These are phyloP conservation scores for Alethe castanea DNA, from an alignment of 2,113 vertebrate species.

Conservation along the genomic window DNA sequence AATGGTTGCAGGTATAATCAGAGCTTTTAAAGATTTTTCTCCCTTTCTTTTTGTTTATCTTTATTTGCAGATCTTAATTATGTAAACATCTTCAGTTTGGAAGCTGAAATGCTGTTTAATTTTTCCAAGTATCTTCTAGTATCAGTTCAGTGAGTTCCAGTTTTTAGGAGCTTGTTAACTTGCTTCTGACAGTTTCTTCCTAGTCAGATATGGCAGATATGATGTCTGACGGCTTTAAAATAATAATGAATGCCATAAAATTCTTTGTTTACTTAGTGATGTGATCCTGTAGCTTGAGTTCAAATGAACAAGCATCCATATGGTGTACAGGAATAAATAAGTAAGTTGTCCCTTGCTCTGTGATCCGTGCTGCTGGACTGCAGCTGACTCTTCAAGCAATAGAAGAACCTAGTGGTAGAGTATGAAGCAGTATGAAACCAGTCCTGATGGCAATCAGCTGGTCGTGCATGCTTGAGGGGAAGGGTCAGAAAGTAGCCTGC, in stretches of 20 bases:
- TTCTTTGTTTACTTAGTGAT: background rate
- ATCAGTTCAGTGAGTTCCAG: background rate
- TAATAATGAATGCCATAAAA: background rate
- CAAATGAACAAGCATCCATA: fast-evolving
- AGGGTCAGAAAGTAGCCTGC: background rate
- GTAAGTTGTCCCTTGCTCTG: background rate
- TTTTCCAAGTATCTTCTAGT: background rate
- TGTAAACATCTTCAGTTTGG: background rate
- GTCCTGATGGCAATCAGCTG: background rate
- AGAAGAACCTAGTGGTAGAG: background rate
- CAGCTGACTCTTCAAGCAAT: background rate
- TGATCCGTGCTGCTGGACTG: background rate
- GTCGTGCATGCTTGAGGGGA: background rate
- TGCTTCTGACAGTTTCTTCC: background rate
- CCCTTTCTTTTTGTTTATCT: background rate
- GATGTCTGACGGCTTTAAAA: background rate
- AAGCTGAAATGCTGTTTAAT: background rate
- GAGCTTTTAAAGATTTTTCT: background rate
- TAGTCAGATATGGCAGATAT: background rate
- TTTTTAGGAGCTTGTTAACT: background rate
- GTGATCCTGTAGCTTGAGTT: background rate
- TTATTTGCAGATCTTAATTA: background rate
- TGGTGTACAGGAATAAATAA: background rate
- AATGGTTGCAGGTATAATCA: background rate
- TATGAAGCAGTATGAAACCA: background rate